A percentile compares a stretch with the other conserved stretches of the same genome.
Evolutionary conservation across 2,797 vertebrate genomes (phyloP).

Genomic region (Microcaecilia unicolor): DNA sequence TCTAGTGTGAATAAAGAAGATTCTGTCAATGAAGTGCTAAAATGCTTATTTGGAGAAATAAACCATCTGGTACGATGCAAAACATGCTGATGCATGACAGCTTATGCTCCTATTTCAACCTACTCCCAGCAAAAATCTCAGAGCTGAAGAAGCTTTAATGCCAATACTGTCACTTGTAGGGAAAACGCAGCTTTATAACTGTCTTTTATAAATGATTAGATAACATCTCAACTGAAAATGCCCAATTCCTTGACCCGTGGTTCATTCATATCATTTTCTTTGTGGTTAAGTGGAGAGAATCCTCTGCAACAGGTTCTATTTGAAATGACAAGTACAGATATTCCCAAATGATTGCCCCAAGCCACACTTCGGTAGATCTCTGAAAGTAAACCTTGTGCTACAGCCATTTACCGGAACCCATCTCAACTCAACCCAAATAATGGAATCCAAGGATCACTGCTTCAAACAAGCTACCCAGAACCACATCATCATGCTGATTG

Average conservation of each 20-base stretch:
- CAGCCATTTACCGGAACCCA: conserved; percentile 13
- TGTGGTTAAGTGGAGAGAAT: conserved; percentile 26
- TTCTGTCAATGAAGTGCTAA: no score
- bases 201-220: conserved; percentile 21
- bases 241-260: conserved; percentile 15
- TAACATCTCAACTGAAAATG: conserved; percentile 8
- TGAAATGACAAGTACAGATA: conserved; percentile 28
- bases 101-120: conserved; percentile 26
- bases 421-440: conserved; percentile 10
- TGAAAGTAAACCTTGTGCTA: conserved; percentile 16
- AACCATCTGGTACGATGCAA: conserved; percentile 31
- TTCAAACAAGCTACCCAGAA: no score
- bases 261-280: conserved; percentile 15
- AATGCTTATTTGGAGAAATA: conserved; percentile 32
- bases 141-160: conserved; percentile 19
- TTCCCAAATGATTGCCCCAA: conserved; percentile 28
- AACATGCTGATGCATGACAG: conserved; percentile 12
- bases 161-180: neutral
- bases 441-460: conserved; percentile 10
- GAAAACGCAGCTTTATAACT: conserved; percentile 24
- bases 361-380: conserved; percentile 24
- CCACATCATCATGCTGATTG: no score
- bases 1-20: no score
- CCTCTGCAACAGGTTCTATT: conserved; percentile 30
- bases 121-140: conserved; percentile 25